A percentile compares a stretch with the other conserved stretches of the same genome.
These are phyloP conservation scores for Bombus soroeensis DNA, from an alignment of 1,140 invertebrate genomes.

Conservation along the genomic window DNA sequence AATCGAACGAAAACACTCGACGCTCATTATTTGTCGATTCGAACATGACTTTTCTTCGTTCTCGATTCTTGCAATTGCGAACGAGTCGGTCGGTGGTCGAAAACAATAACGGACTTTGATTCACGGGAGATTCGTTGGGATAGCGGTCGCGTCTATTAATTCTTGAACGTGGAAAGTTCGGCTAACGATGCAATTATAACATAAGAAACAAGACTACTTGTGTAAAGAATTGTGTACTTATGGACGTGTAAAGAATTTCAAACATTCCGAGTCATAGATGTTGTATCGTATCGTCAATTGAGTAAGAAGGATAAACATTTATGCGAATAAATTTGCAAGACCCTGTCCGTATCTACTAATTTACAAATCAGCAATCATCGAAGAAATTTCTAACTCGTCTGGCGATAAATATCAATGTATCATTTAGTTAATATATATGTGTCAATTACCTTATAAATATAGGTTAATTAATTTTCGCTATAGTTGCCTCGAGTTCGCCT, in stretches of 20 bases:
- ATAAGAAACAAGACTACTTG: neutral
- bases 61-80: neutral
- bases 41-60: neutral
- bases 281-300: neutral
- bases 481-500: no score
- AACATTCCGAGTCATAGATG: neutral
- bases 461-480: no score
- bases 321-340: neutral
- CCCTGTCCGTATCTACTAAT: neutral
- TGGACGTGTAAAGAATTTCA: neutral
- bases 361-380: neutral
- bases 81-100: neutral
- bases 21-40: conserved; percentile 66
- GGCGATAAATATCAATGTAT: neutral
- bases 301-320: neutral
- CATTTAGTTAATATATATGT: neutral
- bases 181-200: neutral
- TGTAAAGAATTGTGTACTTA: no score
- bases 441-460: no score
- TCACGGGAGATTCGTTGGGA: neutral
- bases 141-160: no score
- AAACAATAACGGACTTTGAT: neutral
- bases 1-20: conserved; percentile 75
- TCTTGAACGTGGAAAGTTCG: no score
- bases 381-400: neutral